Evolutionary conservation across 2,113 vertebrate species (phyloP).

Genomic region (Leptocoma aspasia): DNA sequence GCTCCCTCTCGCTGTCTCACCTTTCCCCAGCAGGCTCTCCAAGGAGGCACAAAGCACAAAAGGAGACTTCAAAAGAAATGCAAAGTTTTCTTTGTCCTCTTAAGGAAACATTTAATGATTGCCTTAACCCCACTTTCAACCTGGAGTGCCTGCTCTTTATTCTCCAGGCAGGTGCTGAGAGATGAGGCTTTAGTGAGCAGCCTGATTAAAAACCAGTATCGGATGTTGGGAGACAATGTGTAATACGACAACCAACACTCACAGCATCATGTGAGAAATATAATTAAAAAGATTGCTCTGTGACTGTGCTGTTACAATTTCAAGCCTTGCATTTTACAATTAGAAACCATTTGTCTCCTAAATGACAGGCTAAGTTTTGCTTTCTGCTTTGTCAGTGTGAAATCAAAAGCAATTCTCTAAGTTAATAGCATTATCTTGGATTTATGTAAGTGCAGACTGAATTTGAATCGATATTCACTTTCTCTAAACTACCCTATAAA

Average conservation of each 20-base stretch:
- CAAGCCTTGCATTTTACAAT: neutral
- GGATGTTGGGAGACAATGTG: neutral
- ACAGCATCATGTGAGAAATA: neutral
- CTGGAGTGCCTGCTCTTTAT: neutral
- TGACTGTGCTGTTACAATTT: neutral
- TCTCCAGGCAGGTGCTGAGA: constrained; percentile 29
- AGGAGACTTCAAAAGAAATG: constrained; percentile 3
- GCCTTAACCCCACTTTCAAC: neutral
- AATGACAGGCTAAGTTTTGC: neutral
- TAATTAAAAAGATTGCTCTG: neutral
- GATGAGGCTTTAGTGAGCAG: neutral
- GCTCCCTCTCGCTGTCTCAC: neutral
- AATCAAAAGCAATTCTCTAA: neutral
- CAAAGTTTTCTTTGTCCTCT: neutral
- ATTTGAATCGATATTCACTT: neutral
- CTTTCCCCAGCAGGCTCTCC: neutral
- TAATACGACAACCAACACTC: constrained; percentile 25
- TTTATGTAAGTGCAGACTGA: neutral
- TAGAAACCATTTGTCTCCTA: neutral
- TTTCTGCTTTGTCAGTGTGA: neutral
- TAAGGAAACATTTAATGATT: neutral
- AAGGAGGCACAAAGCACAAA: neutral
- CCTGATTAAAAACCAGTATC: constrained; percentile 9
- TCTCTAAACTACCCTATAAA: neutral
- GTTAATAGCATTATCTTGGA: neutral